phyloP scores from a whole-genome alignment of 2,113 vertebrate genomes.

The Phylloscopus trochiloides region DNA sequence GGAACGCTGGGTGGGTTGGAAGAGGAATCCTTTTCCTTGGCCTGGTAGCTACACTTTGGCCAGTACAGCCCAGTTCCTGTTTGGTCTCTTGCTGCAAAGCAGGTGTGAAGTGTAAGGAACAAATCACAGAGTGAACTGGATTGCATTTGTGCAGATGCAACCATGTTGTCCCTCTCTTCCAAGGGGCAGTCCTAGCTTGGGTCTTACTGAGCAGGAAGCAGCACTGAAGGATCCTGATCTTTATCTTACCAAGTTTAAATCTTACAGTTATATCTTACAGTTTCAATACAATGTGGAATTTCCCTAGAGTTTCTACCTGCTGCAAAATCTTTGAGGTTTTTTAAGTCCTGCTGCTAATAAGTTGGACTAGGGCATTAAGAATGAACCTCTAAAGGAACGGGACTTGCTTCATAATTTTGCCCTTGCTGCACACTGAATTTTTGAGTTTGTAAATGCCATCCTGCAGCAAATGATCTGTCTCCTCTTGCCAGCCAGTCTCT shows the following conservation, averaged over 20 bases:
- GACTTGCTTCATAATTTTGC: not conserved
- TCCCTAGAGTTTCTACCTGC: not conserved
- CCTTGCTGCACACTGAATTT: not conserved
- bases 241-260: not conserved
- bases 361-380: not conserved
- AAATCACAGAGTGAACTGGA: not conserved
- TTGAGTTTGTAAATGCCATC: not conserved
- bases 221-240: not conserved
- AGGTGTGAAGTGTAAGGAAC: not conserved
- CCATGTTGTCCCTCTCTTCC: not conserved
- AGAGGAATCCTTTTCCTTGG: not conserved
- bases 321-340: not conserved
- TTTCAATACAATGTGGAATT: not conserved
- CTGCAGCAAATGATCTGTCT: not conserved
- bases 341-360: slow-evolving; percentile 12
- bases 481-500: not conserved
- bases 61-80: not conserved
- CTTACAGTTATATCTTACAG: too few relatives aligned
- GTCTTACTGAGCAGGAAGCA: not conserved
- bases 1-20: not conserved
- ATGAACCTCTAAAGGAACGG: not conserved
- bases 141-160: not conserved
- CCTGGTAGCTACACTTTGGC: not conserved
- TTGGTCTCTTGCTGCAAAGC: not conserved
- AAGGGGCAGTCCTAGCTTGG: not conserved